phyloP scores from a whole-genome alignment of 2,888 invertebrate genomes.

The Limenitis camilla region DNA sequence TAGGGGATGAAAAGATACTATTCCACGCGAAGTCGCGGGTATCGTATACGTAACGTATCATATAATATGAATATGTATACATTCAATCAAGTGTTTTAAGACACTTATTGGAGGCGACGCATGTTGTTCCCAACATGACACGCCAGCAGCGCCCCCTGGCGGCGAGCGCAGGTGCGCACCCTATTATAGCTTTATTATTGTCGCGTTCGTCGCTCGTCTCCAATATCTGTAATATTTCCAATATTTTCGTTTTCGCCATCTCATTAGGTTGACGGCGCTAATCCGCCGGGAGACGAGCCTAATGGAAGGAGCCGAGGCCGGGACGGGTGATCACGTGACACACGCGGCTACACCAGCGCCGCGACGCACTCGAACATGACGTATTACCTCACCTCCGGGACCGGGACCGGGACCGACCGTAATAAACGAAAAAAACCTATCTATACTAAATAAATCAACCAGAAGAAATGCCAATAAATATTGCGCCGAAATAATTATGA shows the following conservation, averaged over 20 bases:
- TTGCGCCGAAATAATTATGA: constrained; percentile 70
- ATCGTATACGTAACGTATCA: too few species aligned
- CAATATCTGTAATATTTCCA: constrained; percentile 44
- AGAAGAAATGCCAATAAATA: constrained; percentile 70
- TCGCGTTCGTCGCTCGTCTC: constrained; percentile 39
- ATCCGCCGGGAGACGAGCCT: constrained; percentile 67
- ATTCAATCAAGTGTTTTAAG: not conserved
- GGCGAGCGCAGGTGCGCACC: constrained; percentile 36
- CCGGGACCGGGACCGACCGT: constrained; percentile 33
- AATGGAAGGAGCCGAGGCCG: constrained; percentile 65
- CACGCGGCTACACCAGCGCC: constrained; percentile 36
- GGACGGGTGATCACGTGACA: constrained; percentile 71
- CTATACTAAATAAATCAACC: constrained; percentile 58
- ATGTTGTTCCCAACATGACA: not conserved
- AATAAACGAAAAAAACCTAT: constrained; percentile 48
- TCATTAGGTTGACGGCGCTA: constrained; percentile 67
- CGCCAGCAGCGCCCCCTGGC: constrained; percentile 44
- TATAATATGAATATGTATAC: too few species aligned
- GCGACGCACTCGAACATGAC: constrained; percentile 69
- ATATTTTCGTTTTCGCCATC: constrained; percentile 67
- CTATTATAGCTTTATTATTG: constrained; percentile 60
- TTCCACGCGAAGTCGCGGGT: too few species aligned
- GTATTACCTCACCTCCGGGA: constrained; percentile 63
- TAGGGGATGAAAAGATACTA: too few species aligned
- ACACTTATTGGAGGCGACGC: not conserved